Evolutionary conservation across 2,797 vertebrate genomes (phyloP).

Genomic region (Scolopax rusticola): DNA sequence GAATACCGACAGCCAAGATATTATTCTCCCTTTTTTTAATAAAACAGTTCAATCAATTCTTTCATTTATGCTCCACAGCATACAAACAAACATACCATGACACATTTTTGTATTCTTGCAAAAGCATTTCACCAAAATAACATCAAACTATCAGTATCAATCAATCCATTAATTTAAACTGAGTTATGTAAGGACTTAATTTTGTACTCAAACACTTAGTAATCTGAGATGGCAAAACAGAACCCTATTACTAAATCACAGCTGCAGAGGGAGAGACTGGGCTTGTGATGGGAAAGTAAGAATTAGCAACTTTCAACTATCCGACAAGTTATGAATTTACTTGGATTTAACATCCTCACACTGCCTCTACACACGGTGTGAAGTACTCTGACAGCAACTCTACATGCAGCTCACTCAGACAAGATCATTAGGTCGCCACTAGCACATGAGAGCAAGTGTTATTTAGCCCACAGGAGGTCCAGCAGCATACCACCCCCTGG

Average conservation of each 20-base stretch:
- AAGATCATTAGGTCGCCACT: not conserved
- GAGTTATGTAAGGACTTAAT: slow-evolving; percentile 8
- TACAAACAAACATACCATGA: not conserved
- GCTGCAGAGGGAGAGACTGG: not conserved
- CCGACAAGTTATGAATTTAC: not conserved
- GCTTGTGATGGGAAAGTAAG: not conserved
- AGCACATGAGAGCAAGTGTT: not conserved
- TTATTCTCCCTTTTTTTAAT: not conserved
- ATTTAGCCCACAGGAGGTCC: not conserved
- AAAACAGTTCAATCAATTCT: not conserved
- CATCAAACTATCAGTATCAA: not conserved
- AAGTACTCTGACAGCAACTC: not conserved
- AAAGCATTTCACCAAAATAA: not conserved
- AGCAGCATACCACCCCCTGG: not conserved
- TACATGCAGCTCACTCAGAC: not conserved
- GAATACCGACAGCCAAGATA: not conserved
- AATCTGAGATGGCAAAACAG: not conserved
- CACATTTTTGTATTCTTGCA: not conserved
- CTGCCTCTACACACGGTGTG: not conserved
- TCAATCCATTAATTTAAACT: not conserved
- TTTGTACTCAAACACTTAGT: not conserved
- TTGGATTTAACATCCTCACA: not conserved
- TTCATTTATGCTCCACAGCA: not conserved
- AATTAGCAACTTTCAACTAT: not conserved
- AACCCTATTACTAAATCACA: not conserved